Evolutionary conservation across 2,888 invertebrate species (phyloP), one percentile per base, ranked within the genome.

Genomic region (Lathronympha strigana): DNA sequence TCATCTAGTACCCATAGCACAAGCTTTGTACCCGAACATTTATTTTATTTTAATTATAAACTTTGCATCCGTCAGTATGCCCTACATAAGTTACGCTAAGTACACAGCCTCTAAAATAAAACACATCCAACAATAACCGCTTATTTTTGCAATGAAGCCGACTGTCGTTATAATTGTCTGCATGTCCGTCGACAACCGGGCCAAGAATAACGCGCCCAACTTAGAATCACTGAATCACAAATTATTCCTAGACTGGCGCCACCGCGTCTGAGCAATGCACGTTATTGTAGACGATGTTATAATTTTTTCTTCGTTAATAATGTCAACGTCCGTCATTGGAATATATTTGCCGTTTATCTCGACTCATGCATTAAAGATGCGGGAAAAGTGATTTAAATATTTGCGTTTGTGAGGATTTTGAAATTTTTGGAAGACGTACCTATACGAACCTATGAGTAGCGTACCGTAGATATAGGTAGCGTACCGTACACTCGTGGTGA

Each of bases 341-440:
- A 76, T 77, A 76, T 76, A 76, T 78, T 75, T 72, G 70, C 69
- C 67, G 67, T 70, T 70, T 68, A 70, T 76, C 74, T 70, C 72
- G 72, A 72, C 76, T 86, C 81, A 84, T 85, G 80, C 77, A 81
- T 84, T 78, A 84, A 76, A 81, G 79, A 83, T 83, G 55, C 68
- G 57, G 28, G 57, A 69, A 73, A 76, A 74, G 73, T 71, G 72
- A 72, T 73, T 62, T 62, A 66, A 62, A 61, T 64, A 61, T 47
- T 63, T 49, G 55, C 9, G 28, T 43, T n/a, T 61, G 25, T 4
- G 69, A 72, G 71, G 73, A 72, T 73, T 71, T 61, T 50, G 6
- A 50, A 28, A 61, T 60, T 4, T 60, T 33, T 33, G 11, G 33
- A 13, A 33, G 13, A 33, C 8, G 9, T 33, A 11, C 5, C 3